phyloP scores from a whole-genome alignment of 2,113 vertebrate genomes.

The Penelope pileata region DNA sequence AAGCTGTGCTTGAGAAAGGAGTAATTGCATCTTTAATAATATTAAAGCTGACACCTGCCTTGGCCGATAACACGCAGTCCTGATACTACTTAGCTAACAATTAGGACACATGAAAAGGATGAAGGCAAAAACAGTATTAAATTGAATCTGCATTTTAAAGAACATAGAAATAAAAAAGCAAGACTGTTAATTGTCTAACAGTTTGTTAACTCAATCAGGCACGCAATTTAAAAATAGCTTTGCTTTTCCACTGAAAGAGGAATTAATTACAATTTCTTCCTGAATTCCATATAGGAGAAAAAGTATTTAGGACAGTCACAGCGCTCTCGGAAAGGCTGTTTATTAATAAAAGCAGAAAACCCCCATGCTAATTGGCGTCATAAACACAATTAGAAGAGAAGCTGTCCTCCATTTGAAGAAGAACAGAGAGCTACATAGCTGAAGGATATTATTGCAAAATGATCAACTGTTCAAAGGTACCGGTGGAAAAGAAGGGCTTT shows the following conservation, averaged over 20 bases:
- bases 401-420: slow-evolving; percentile 24
- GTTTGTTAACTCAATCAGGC: slow-evolving; percentile 38
- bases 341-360: neutral
- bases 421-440: slow-evolving; percentile 16
- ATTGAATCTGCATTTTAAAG: slow-evolving; percentile 37
- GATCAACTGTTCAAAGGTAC: slow-evolving; percentile 36
- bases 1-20: slow-evolving; percentile 36
- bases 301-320: neutral
- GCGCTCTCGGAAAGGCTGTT: neutral
- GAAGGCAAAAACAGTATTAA: neutral
- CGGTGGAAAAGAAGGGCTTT: neutral
- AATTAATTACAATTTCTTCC: slow-evolving; percentile 35
- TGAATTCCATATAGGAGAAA: neutral
- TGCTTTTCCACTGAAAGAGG: slow-evolving; percentile 39
- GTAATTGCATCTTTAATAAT: slow-evolving; percentile 63
- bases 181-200: slow-evolving; percentile 28
- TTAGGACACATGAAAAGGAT: slow-evolving; percentile 24
- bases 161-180: slow-evolving; percentile 40
- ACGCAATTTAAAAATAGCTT: slow-evolving; percentile 59
- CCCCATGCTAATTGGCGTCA: slow-evolving; percentile 46
- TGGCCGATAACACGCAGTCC: neutral
- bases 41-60: slow-evolving; percentile 71
- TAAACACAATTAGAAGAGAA: slow-evolving; percentile 49
- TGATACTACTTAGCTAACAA: slow-evolving; percentile 47
- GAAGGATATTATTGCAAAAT: slow-evolving; percentile 41